phyloP scores from a whole-genome alignment of 2,888 invertebrate species.

The Caenorhabditis macrosperma region DNA sequence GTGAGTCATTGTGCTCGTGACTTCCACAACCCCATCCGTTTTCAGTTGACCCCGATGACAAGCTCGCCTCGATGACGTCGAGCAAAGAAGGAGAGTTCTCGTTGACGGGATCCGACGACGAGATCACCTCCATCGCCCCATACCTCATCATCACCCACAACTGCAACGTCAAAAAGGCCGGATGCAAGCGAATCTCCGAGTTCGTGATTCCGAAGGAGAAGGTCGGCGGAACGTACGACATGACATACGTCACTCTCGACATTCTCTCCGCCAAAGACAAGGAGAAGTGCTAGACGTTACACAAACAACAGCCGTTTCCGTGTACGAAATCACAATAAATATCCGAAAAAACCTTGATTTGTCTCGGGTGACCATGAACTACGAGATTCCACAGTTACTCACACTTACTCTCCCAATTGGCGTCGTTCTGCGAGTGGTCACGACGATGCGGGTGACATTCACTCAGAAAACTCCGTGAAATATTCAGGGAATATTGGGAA shows the following conservation, averaged over 20 bases:
- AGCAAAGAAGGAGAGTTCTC: constrained; percentile 60
- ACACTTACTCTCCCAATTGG: too few species aligned
- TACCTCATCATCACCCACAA: constrained; percentile 58
- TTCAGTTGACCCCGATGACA: constrained; percentile 62
- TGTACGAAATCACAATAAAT: too few species aligned
- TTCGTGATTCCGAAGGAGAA: constrained; percentile 52
- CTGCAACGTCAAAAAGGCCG: constrained; percentile 59
- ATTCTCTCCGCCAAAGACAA: constrained; percentile 57
- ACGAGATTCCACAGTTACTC: too few species aligned
- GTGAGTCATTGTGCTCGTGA: constrained; percentile 31
- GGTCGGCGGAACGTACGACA: constrained; percentile 54
- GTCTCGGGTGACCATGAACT: constrained; percentile 25
- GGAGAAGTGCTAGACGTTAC: constrained; percentile 53
- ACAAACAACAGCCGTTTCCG: not conserved
- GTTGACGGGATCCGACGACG: constrained; percentile 46
- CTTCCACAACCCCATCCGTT: not conserved
- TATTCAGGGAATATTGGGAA: too few species aligned
- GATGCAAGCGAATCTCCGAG: constrained; percentile 54
- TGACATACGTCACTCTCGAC: constrained; percentile 61
- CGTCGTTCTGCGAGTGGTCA: too few species aligned
- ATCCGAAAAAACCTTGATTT: constrained; percentile 40
- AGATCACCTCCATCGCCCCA: constrained; percentile 55
- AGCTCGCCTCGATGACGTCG: constrained; percentile 31
- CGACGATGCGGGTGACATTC: too few species aligned
- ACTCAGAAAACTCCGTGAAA: too few species aligned